These are phyloP conservation scores for Clitarchus hookeri DNA, from an alignment of 2,888 invertebrate species.

Conservation along the genomic window DNA sequence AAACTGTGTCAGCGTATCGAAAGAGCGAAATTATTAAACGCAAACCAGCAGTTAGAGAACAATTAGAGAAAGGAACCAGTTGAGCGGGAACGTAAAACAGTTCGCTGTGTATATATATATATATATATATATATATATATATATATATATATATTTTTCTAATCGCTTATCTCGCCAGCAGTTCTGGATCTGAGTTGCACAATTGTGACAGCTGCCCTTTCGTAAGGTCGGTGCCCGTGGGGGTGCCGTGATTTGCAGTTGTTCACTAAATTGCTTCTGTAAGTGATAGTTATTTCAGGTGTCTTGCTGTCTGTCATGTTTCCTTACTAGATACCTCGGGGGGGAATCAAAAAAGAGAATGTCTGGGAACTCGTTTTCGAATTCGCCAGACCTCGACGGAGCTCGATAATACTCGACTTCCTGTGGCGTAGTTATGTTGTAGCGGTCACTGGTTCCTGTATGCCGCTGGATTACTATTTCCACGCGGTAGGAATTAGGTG, in stretches of 20 bases:
- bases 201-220: neutral
- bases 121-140: neutral
- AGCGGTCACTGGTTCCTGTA: neutral
- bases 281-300: too few species aligned
- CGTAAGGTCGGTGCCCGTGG: neutral
- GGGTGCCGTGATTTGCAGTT: too few species aligned
- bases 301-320: too few species aligned
- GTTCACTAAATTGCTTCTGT: too few species aligned
- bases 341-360: neutral
- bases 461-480: neutral
- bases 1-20: neutral
- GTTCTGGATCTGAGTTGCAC: neutral
- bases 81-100: constrained; percentile 7
- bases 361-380: neutral
- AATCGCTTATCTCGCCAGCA: neutral
- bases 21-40: neutral
- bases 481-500: neutral
- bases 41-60: neutral
- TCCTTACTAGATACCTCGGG: too few species aligned
- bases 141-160: neutral
- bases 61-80: constrained; percentile 14
- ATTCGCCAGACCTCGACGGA: neutral
- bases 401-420: neutral
- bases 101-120: neutral
- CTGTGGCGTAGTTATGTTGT: neutral